phyloP scores from a whole-genome alignment of 2,113 vertebrate species.

The Carassius carassius region DNA sequence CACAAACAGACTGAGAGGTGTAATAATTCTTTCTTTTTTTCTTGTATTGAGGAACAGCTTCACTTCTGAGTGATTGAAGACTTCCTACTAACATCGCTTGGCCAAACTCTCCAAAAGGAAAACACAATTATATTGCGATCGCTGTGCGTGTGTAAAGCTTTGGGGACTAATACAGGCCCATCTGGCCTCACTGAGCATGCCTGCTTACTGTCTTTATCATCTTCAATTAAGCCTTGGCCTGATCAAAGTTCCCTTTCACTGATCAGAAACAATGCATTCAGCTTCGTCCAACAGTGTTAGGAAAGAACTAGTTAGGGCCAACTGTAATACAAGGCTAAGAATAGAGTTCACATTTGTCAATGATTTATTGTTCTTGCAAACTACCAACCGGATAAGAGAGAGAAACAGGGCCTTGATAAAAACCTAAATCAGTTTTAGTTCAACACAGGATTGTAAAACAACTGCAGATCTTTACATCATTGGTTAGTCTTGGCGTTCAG shows the following conservation, averaged over 20 bases:
- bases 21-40: constrained; percentile 3
- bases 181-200: background rate
- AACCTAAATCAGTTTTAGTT: constrained; percentile 47
- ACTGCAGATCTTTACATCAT: constrained; percentile 39
- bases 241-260: constrained; percentile 46
- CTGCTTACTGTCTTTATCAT: constrained; percentile 47
- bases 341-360: constrained; percentile 56
- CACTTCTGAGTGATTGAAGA: constrained; percentile 47
- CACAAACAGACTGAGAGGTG: constrained; percentile 11
- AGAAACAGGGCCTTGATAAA: constrained; percentile 21
- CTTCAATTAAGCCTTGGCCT: constrained; percentile 45
- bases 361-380: constrained; percentile 56
- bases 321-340: constrained; percentile 58
- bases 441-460: constrained; percentile 43
- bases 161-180: background rate
- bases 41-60: constrained; percentile 27
- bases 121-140: constrained; percentile 1
- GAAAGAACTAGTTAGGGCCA: constrained; percentile 53
- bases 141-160: constrained; percentile 1
- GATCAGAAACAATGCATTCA: constrained; percentile 48
- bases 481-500: constrained; percentile 37
- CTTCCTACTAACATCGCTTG: constrained; percentile 40
- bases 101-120: constrained; percentile 14
- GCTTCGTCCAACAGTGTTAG: constrained; percentile 53
- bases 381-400: constrained; percentile 12